Evolutionary conservation across 2,888 invertebrate species (phyloP).

Genomic region (Cryptophagus acutangulus): DNA sequence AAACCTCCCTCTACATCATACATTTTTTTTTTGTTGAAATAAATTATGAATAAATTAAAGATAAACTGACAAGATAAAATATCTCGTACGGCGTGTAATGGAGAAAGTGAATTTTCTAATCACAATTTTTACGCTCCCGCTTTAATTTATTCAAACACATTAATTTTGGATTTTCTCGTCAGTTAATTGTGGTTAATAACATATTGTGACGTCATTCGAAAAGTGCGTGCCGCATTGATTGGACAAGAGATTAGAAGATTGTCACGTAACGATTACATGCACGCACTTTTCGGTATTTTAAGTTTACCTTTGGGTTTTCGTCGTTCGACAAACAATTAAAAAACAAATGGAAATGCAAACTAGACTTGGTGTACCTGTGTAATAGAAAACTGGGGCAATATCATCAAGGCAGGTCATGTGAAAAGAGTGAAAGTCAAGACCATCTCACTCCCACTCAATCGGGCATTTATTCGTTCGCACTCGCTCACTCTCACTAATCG

Average conservation of each 20-base stretch:
- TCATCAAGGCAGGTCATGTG: slow-evolving; percentile 26
- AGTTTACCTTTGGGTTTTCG: background rate
- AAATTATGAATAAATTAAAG: no score
- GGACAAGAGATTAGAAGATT: background rate
- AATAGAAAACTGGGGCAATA: slow-evolving; percentile 24
- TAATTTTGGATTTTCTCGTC: no score
- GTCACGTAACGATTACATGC: background rate
- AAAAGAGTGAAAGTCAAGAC: slow-evolving; percentile 33
- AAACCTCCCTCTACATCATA: no score
- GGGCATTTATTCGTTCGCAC: slow-evolving; percentile 9
- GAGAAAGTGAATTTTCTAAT: no score
- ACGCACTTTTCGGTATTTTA: background rate
- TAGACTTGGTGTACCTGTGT: no score
- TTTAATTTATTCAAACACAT: no score
- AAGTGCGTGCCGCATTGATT: background rate
- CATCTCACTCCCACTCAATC: slow-evolving; percentile 21
- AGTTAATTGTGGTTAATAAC: background rate
- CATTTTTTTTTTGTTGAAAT: no score
- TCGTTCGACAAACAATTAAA: no score
- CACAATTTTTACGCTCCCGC: no score
- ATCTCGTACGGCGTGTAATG: no score
- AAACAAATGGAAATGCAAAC: no score
- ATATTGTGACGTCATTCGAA: background rate
- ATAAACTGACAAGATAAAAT: no score
- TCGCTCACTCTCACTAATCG: slow-evolving; percentile 20